Base-by-base conservation (phyloP, 2,888 invertebrate species). In the Lasius fuliginosus region DNA sequence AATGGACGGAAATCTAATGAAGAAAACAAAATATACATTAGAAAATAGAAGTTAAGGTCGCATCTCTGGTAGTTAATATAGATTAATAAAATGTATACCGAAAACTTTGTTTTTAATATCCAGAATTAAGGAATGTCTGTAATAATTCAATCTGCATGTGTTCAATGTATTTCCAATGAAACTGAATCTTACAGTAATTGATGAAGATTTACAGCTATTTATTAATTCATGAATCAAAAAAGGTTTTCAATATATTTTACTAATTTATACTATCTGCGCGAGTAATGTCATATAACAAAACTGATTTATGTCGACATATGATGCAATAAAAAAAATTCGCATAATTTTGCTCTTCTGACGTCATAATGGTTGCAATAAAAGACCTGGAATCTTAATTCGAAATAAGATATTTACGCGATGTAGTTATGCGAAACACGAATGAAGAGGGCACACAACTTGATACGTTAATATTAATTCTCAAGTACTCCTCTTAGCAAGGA, bases 371-470 rank as follows among this genome's bases (percentile, higher is more conserved):
- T 49, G 8, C 53, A 53, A 49, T 49, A 49, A 49, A 53, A 53
- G n/a, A 53, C 6, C 49, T 49, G 18, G 49, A 18, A 6, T 49
- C 15, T 53, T 12, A 36, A 53, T 23, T 53, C 6, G 5, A 6
- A 40, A 30, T 18, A 46, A 46, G 60, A 23, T 60, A 71, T 65
- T 69, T 18, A 56, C 58, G 12, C 46, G 8, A 33, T 12, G 11
- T 6, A 69, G 12, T 4, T 15, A 42, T 4, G 49, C 27, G 56
- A 27, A 53, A 42, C 56, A 42, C 27, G 67, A 56, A 65, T 65
- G 30, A 77, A 77, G 56, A 56, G 42, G 77, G 67, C 58, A 67
- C 40, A 67, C 42, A n/a, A 42, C 56, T 56, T 56, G 77, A 77
- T 77, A 56, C 56, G 23, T 58, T 58, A 64, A 69, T 56, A 64